A percentile compares a stretch with the other conserved stretches of the same genome.
These are phyloP conservation scores for Ceramica pisi DNA, from an alignment of 2,888 invertebrate species.

Conservation along the genomic window DNA sequence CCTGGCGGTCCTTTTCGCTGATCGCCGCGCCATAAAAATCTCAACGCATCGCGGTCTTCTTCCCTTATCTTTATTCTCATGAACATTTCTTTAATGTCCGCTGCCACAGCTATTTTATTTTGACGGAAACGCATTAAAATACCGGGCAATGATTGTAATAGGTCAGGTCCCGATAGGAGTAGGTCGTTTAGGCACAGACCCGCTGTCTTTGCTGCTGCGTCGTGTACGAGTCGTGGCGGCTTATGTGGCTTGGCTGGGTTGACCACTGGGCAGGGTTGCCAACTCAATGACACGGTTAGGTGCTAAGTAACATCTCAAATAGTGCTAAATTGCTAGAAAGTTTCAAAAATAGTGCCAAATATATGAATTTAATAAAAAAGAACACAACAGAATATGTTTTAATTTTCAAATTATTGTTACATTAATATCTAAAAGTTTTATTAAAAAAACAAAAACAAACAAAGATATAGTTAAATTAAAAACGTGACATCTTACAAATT, in stretches of 20 bases:
- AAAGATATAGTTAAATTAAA: no score
- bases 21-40: conserved; percentile 1
- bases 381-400: no score
- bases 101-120: conserved; percentile 6
- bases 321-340: no score
- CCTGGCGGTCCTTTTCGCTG: not conserved
- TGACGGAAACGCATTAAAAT: conserved; percentile 19
- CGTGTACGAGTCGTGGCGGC: conserved; percentile 6
- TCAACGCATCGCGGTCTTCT: conserved; percentile 12
- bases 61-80: conserved; percentile 16
- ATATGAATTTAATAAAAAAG: no score
- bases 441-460: no score
- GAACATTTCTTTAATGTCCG: conserved; percentile 8
- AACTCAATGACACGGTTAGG: no score
- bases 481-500: no score
- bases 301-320: no score
- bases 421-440: no score
- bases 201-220: conserved; percentile 3
- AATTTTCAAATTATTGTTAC: no score
- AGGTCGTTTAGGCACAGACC: conserved; percentile 8
- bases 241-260: conserved; percentile 9
- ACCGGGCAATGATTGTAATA: conserved; percentile 1
- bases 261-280: conserved; percentile 2
- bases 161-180: conserved; percentile 11
- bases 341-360: no score